Evolutionary conservation across 2,113 vertebrate species (phyloP).

Genomic region (Carassius auratus): DNA sequence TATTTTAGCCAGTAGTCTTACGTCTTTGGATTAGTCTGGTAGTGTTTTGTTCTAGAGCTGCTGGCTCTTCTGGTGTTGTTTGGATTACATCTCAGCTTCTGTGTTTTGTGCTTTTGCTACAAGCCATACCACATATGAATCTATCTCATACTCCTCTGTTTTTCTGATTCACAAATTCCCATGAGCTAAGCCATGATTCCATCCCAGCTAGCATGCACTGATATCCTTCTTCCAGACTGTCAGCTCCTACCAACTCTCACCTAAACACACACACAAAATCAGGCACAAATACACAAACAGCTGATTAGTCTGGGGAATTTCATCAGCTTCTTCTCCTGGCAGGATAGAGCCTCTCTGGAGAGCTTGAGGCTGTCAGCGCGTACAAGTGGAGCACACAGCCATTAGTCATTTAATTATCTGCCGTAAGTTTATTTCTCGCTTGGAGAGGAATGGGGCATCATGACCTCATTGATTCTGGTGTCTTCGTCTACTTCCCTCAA

Average conservation of each 20-base stretch:
- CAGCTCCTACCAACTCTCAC: slow-evolving; percentile 35
- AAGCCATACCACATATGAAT: neutral
- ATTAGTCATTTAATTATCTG: slow-evolving; percentile 57
- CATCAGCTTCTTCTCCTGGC: slow-evolving; percentile 51
- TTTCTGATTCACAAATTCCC: slow-evolving; percentile 43
- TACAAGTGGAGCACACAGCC: slow-evolving; percentile 46
- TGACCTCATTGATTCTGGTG: slow-evolving; percentile 33
- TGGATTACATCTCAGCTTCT: neutral
- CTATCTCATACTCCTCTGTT: slow-evolving; percentile 26
- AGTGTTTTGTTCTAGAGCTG: neutral
- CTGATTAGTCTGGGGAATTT: slow-evolving; percentile 64
- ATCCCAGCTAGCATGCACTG: slow-evolving; percentile 28
- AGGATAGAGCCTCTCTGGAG: slow-evolving; percentile 45
- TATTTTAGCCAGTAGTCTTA: neutral
- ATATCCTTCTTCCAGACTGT: slow-evolving; percentile 51
- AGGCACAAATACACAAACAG: slow-evolving; percentile 40
- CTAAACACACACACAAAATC: slow-evolving; percentile 26
- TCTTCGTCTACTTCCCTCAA: slow-evolving; percentile 31
- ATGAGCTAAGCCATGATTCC: slow-evolving; percentile 45
- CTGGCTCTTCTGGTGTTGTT: neutral
- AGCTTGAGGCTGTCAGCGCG: slow-evolving; percentile 52
- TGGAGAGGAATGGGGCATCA: slow-evolving; percentile 27
- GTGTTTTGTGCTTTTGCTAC: neutral
- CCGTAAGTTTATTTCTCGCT: slow-evolving; percentile 48
- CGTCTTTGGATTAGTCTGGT: neutral